Conservation (phyloP, 2,113 vertebrate species). For the Oxyruncus cristatus region DNA sequence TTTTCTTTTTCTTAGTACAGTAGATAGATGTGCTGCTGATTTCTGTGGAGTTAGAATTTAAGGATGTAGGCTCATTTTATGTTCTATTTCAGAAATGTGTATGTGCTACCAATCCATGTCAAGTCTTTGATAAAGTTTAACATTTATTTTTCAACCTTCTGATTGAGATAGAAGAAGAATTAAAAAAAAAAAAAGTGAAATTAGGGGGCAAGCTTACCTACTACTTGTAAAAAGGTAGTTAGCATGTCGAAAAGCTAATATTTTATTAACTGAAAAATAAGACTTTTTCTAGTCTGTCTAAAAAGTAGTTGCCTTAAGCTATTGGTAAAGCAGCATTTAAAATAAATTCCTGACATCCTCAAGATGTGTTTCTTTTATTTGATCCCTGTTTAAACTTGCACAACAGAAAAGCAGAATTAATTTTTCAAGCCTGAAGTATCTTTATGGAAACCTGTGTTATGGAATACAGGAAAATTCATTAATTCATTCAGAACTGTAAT, state of each 20-base stretch:
- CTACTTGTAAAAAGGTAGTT: background rate
- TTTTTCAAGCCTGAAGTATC: background rate
- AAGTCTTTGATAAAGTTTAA: background rate
- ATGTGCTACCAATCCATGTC: background rate
- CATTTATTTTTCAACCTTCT: background rate
- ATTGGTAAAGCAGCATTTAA: background rate
- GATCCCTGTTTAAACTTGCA: background rate
- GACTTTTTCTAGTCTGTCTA: background rate
- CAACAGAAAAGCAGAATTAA: background rate
- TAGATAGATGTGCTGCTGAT: background rate
- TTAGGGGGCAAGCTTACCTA: background rate
- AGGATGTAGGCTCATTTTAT: background rate
- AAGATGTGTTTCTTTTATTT: background rate
- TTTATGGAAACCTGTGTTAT: background rate
- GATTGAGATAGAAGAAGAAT: background rate
- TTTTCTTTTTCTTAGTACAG: background rate
- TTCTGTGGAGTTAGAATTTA: background rate
- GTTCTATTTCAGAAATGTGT: background rate
- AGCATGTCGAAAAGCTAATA: background rate
- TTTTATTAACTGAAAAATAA: background rate
- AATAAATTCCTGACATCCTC: background rate
- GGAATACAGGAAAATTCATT: background rate
- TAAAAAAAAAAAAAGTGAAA: background rate
- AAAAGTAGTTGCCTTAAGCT: background rate
- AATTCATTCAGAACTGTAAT: background rate